Base-by-base conservation (phyloP, 2,113 vertebrate species). In the Ictalurus punctatus region DNA sequence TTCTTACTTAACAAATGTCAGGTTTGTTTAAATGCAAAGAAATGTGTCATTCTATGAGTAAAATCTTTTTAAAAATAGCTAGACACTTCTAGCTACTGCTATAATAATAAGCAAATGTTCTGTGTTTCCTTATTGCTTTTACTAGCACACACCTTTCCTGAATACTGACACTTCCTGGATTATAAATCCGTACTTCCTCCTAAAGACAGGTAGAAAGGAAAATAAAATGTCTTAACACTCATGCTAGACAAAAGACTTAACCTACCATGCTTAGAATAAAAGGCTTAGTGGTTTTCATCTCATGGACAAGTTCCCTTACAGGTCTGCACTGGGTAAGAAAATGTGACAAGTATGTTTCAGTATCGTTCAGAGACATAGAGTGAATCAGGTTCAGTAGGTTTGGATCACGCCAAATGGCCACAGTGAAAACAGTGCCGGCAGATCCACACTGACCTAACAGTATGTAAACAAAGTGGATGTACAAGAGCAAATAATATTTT, bases 281-380 rank as follows among this genome's bases (percentile, higher is more conserved):
- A 93, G 95, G 95, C 94, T 96, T 96, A 94, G 19, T 89, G 84
- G 34, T 87, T 96, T 96, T 92, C 96, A 96, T 96, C 94, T 95
- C 88, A 94, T 95, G 1, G 54, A 56, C 54, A 56, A 3, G 92
- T 87, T 4, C 58, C 16, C 58, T 17, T 59, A 17, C 58, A 59
- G 1, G 30, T 89, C 90, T 92, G 90, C 92, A 91, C 65, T 86
- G 93, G 87, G 54, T 58, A 3, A 93, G 92, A 95, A 88, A 81
- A 87, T 89, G 88, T 83, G 93, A 95, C 94, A 95, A 95, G n/a
- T n/a, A 95, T 94, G 94, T 48, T 48, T 7, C 44, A 48, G 44
- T 6, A 48, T 48, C 0, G 94, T 95, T 92, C 90, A 87, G 85
- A 30, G 13, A 87, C 94, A 90, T 93, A 94, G 84, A 17, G 79